Conservation (phyloP, 2,888 invertebrate species). For the Agonopterix arenella region DNA sequence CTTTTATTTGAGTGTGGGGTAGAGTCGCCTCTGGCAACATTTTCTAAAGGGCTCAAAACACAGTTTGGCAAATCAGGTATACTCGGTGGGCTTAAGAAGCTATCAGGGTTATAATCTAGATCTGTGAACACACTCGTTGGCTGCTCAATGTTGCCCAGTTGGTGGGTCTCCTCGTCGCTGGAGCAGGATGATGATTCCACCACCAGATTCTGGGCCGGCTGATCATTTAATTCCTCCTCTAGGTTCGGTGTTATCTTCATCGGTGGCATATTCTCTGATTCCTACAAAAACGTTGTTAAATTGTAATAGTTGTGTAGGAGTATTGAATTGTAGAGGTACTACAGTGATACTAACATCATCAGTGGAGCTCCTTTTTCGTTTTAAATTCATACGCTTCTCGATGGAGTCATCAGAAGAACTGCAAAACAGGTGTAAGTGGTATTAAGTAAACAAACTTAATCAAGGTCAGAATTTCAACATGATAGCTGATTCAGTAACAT, state of each 20-base stretch:
- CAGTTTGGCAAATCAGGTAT: constrained; percentile 58
- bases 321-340: neutral
- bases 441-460: constrained; percentile 50
- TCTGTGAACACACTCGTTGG: constrained; percentile 60
- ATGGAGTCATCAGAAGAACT: constrained; percentile 55
- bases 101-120: constrained; percentile 64
- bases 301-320: too few relatives aligned
- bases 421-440: constrained; percentile 31
- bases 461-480: constrained; percentile 46
- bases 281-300: constrained; percentile 26
- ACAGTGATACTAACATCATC: constrained; percentile 54
- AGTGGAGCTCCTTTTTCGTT: constrained; percentile 65
- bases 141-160: constrained; percentile 46
- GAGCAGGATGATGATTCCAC: constrained; percentile 66
- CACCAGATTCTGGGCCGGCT: constrained; percentile 56
- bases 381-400: constrained; percentile 55
- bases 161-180: constrained; percentile 59
- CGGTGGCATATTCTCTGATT: constrained; percentile 69
- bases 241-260: constrained; percentile 42
- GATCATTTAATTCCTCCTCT: constrained; percentile 44
- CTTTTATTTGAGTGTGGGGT: constrained; percentile 71
- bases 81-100: constrained; percentile 68
- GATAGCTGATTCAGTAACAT: constrained; percentile 39
- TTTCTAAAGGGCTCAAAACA: constrained; percentile 67
- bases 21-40: constrained; percentile 67